Conservation (phyloP, 2,797 vertebrate genomes). For the Manis crassicaudata region DNA sequence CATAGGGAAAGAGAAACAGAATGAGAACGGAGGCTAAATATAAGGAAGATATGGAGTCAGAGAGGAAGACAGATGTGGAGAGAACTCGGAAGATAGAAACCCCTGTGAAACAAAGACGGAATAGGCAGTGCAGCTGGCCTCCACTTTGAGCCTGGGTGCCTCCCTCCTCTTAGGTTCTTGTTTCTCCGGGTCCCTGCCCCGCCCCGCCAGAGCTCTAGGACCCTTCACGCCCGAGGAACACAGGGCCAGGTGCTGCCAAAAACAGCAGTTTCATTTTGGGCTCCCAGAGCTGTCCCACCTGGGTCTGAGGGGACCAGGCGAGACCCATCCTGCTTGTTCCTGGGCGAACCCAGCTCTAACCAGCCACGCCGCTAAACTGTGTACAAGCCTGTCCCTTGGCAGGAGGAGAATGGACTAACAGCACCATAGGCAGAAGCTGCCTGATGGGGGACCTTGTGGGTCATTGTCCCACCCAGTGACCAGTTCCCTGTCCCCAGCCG, state of each 20-base stretch:
- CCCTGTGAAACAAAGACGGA: constrained; percentile 60
- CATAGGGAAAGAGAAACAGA: not conserved
- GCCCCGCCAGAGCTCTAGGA: not conserved
- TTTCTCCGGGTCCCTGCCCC: not conserved
- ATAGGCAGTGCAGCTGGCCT: not conserved
- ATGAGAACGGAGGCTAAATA: not conserved
- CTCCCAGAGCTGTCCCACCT: not conserved
- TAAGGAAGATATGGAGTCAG: not conserved
- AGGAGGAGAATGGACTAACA: not conserved
- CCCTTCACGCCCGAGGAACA: not conserved
- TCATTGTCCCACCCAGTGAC: not conserved
- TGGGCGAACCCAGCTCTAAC: not conserved
- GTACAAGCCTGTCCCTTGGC: not conserved
- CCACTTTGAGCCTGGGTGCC: not conserved
- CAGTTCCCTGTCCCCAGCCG: not conserved
- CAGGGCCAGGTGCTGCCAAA: not conserved
- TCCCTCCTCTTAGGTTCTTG: not conserved
- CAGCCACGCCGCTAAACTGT: not conserved
- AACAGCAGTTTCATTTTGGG: not conserved
- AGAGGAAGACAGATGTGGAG: not conserved
- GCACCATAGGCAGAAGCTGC: not conserved
- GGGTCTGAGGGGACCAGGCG: not conserved
- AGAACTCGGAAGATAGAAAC: not conserved
- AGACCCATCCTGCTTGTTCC: not conserved
- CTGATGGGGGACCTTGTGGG: not conserved